Percentiles rank a stretch among this genome's conserved stretches.
These are phyloP conservation scores for Nothocercus julius DNA, from an alignment of 2,113 vertebrate genomes.

Conservation along the genomic window DNA sequence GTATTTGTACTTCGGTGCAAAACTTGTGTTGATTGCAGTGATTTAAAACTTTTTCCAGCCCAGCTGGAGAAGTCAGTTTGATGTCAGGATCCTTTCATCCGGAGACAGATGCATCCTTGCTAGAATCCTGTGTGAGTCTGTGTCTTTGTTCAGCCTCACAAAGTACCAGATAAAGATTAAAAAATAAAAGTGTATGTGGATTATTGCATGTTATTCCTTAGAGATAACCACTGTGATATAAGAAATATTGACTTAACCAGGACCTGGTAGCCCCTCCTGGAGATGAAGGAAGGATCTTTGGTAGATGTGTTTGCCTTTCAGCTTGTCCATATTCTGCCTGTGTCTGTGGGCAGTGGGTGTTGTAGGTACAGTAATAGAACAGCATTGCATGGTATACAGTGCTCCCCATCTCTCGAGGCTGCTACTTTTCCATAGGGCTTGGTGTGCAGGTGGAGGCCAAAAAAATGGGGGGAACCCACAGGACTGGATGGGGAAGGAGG, in stretches of 20 bases:
- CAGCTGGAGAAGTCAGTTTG: constrained; percentile 48
- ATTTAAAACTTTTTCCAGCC: constrained; percentile 56
- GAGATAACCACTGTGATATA: not conserved
- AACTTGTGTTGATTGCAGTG: constrained; percentile 13
- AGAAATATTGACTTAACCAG: not conserved
- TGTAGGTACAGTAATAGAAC: not conserved
- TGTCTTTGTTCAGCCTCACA: constrained; percentile 31
- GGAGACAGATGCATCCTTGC: constrained; percentile 50
- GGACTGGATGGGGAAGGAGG: not conserved
- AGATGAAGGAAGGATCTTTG: not conserved
- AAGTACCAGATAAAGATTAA: constrained; percentile 19
- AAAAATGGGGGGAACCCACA: not conserved
- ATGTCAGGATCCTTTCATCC: constrained; percentile 62
- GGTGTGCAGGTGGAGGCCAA: not conserved
- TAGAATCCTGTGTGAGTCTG: constrained; percentile 12
- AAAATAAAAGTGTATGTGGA: constrained; percentile 3
- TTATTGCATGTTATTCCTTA: not conserved
- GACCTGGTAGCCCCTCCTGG: not conserved
- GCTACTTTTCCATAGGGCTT: not conserved
- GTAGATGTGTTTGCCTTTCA: not conserved
- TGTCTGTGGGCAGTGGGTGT: not conserved
- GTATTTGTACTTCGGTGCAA: constrained; percentile 49
- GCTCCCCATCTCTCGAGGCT: not conserved
- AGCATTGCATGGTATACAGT: not conserved
- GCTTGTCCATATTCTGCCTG: fast-evolving